Percentiles rank a stretch among this genome's conserved stretches.
These are phyloP conservation scores for Strongylocentrotus purpuratus DNA, from an alignment of 35 echinoderm and acorn worm species.

Conservation along the genomic window DNA sequence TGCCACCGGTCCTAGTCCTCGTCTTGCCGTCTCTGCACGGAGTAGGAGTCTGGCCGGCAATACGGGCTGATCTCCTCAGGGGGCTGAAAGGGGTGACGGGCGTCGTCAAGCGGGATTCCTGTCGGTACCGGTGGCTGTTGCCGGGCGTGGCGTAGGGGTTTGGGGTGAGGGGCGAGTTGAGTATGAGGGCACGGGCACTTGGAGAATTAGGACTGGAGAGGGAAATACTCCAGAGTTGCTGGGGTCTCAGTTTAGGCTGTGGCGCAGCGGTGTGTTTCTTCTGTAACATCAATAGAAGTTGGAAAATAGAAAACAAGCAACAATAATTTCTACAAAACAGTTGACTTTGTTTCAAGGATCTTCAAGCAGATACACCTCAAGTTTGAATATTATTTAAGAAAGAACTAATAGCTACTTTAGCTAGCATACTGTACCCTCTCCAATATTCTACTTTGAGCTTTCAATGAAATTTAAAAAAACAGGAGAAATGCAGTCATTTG, in stretches of 20 bases:
- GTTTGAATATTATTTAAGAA: no score
- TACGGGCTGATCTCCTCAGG: slow-evolving; percentile 29
- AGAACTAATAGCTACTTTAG: no score
- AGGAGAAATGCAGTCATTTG: no score
- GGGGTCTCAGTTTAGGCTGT: slow-evolving; percentile 16
- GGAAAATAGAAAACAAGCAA: no score
- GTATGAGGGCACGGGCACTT: not conserved
- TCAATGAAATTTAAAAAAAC: no score
- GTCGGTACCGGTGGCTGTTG: not conserved
- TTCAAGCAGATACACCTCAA: no score
- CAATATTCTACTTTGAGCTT: no score
- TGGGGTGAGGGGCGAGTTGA: slow-evolving; percentile 33
- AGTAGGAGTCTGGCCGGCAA: slow-evolving; percentile 29
- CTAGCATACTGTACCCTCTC: no score
- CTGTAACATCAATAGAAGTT: not conserved
- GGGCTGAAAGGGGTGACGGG: slow-evolving; percentile 16
- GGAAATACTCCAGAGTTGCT: slow-evolving; percentile 32
- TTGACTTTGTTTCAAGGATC: no score
- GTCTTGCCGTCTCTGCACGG: slow-evolving; percentile 2
- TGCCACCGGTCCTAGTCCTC: not conserved
- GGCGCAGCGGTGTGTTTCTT: not conserved
- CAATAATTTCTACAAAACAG: no score
- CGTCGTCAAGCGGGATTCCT: not conserved
- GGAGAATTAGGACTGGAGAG: slow-evolving; percentile 15
- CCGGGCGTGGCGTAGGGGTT: slow-evolving; percentile 17